Percentiles rank a stretch among this genome's conserved stretches.
Conservation (phyloP, 92 coral and sea anemone species). For the Porites lobata region DNA sequence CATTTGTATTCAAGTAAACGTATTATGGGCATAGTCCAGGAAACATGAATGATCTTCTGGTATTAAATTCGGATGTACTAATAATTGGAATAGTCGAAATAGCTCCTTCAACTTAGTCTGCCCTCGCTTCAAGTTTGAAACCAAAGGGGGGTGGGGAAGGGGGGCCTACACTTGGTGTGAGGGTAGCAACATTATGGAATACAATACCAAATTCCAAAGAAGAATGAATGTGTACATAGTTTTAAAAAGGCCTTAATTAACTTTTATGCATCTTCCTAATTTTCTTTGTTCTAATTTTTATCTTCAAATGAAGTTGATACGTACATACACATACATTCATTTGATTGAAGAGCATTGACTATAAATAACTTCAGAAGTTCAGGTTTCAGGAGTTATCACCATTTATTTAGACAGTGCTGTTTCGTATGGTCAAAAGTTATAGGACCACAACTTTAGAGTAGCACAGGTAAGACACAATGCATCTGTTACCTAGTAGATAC, state of each 20-base stretch:
- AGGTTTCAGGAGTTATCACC: no score
- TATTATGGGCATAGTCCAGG: constrained; percentile 23
- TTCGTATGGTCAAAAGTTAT: no score
- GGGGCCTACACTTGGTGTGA: not conserved
- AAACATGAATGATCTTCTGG: constrained; percentile 18
- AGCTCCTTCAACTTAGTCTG: constrained; percentile 41
- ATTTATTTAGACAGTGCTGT: no score
- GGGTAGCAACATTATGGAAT: constrained; percentile 44
- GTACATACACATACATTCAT: no score
- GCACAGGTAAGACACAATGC: no score
- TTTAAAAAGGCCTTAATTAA: not conserved
- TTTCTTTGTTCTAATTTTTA: no score
- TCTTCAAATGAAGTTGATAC: no score
- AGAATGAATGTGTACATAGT: not conserved
- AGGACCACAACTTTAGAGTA: no score
- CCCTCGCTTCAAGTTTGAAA: constrained; percentile 31
- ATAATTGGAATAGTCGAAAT: constrained; percentile 20
- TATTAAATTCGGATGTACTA: constrained; percentile 18
- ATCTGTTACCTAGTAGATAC: no score
- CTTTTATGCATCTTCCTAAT: no score
- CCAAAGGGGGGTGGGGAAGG: constrained; percentile 47
- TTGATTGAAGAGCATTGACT: no score
- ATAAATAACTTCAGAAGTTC: no score
- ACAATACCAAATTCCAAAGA: not conserved
- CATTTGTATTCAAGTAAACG: constrained; percentile 35